Evolutionary conservation across 2,888 invertebrate genomes (phyloP), one percentile per base, ranked within the genome.

Genomic region (Thymelicus sylvestris): DNA sequence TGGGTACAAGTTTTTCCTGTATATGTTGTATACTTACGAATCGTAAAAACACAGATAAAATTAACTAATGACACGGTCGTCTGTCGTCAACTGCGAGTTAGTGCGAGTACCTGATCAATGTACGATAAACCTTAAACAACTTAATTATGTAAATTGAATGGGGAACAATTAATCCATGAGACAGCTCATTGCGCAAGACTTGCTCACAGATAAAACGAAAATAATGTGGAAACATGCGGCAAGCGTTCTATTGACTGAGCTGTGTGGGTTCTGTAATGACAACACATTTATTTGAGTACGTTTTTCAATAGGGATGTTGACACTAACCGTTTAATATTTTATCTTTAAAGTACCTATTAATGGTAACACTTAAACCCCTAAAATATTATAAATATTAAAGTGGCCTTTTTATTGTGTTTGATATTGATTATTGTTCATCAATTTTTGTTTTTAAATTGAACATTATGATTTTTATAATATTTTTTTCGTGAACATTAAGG

Each of bases 111-210:
- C 55, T 8, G 55, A 55, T 55, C 55, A 55, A 3, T 15, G 52
- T 15, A 38, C 38, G 31, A 59, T 59, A 59, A 59, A 59, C 12
- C 38, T 7, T n/a, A 10, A 57, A 52, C 61, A 67, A 52, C 61
- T 62, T 44, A 50, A 52, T 52, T 64, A 38, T 50, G 50, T 38
- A 15, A 50, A 60, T 55, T 24, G 19, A 59, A 67, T 41, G 48
- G 15, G 15, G 19, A 59, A 39, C 55, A 59, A 47, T 70, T 50
- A 50, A 65, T 70, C 66, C 52, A 70, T 44, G 19, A 7, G 70
- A 66, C 69, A 47, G 62, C 41, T 57, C 59, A 60, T 50, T 47
- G 57, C 63, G 19, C 39, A n/a, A 59, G n/a, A n/a, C 47, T 12
- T 44, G 24, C n/a, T 19, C 19, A 47, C 19, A 59, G 57, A 57